Base-by-base conservation (phyloP, 2,797 vertebrate species). In the Limnodromus scolopaceus region DNA sequence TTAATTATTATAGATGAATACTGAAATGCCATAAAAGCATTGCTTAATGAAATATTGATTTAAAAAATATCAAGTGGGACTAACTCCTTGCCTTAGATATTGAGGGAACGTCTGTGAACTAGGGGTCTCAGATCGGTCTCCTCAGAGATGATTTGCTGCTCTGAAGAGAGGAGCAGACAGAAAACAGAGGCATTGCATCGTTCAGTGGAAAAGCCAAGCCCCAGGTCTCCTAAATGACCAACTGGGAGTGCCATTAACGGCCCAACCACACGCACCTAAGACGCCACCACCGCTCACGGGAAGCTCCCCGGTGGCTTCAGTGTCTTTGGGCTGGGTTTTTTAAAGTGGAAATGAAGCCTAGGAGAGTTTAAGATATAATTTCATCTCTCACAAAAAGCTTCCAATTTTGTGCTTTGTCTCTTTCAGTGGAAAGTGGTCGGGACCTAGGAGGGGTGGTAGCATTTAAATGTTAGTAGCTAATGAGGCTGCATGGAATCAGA, bases 31-130 rank as follows among this genome's bases (percentile, higher is more conserved):
- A 92, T 93, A 76, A 95, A 96, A 89, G 63, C 77, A 78, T 60
- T 86, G 49, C 83, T 90, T 97, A 93, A 95, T 92, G 88, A 96
- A 96, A 94, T 94, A 97, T 48, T 93, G 89, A 96, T 96, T 95
- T 92, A 1, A 95, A 88, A 96, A 95, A 81, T 92, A 95, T 65
- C 85, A 94, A 93, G 43, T 57, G 84, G 55, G 79, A 86, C 76
- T 84, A 85, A 74, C n/a, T 79, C 63, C 58, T 83, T 15, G n/a
- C 77, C 91, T 91, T 58, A 55, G 76, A 76, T 84, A 78, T 6
- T 58, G 51, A 88, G 80, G 55, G 86, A 95, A 91, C 1, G 23
- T 30, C 53, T 88, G 45, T 92, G 76, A 95, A 94, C 46, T 11
- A 49, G 13, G 41, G 43, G 63, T 66, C 79, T 92, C 18, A 22